phyloP scores from a whole-genome alignment of 2,113 vertebrate genomes.

The Sorex araneus region DNA sequence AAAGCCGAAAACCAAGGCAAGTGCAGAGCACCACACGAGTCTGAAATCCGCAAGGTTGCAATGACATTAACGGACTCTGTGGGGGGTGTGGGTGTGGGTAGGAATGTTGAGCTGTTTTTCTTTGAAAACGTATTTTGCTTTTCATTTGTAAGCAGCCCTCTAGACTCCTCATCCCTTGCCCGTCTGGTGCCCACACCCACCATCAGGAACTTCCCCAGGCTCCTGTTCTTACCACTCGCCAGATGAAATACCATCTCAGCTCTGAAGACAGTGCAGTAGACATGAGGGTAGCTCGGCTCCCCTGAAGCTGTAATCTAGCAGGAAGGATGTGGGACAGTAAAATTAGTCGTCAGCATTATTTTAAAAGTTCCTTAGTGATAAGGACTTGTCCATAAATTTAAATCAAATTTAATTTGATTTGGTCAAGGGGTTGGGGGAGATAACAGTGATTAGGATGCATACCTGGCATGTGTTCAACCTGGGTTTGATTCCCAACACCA shows the following conservation, averaged over 20 bases:
- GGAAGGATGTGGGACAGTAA: constrained; percentile 25
- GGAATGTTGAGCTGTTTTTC: not conserved
- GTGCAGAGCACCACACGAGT: not conserved
- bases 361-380: constrained; percentile 23
- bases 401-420: constrained; percentile 48
- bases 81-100: not conserved
- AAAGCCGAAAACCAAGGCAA: not conserved
- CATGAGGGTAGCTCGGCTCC: not conserved
- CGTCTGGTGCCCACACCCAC: not conserved
- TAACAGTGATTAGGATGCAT: no score
- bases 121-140: not conserved
- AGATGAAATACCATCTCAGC: not conserved
- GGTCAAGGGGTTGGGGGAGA: not conserved
- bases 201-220: not conserved
- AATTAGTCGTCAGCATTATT: constrained; percentile 4
- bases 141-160: not conserved
- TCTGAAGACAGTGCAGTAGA: not conserved
- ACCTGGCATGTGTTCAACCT: no score
- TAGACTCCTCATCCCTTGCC: not conserved
- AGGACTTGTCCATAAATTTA: not conserved
- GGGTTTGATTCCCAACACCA: no score
- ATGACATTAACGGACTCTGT: not conserved
- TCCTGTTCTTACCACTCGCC: not conserved
- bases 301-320: not conserved
- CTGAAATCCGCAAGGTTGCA: not conserved